phyloP scores from a whole-genome alignment of 2,113 vertebrate genomes.

The Pterocles burchelli region DNA sequence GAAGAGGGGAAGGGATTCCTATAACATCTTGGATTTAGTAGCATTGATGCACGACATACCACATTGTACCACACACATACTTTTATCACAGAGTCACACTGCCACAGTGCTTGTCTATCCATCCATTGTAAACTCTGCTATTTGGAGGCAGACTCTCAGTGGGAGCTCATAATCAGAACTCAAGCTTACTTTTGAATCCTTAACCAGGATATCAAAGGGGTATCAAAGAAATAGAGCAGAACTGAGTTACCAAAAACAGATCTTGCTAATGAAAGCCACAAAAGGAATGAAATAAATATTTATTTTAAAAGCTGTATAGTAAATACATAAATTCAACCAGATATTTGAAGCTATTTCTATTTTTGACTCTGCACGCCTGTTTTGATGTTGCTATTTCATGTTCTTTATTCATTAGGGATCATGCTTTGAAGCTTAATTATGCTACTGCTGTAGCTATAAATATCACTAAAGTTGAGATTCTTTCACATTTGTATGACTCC shows the following conservation, averaged over 20 bases:
- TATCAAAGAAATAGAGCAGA: not conserved
- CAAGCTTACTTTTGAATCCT: not conserved
- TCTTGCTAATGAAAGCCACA: not conserved
- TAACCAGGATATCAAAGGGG: not conserved
- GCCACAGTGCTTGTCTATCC: not conserved
- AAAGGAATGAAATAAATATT: not conserved
- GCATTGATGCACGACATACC: not conserved
- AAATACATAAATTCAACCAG: not conserved
- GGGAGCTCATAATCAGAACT: not conserved
- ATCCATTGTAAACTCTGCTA: not conserved
- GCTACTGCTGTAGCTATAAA: not conserved
- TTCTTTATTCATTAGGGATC: not conserved
- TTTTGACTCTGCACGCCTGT: not conserved
- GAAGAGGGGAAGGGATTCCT: not conserved
- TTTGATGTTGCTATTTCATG: not conserved
- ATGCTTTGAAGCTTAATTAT: not conserved
- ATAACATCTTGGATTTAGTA: not conserved
- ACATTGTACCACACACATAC: not conserved
- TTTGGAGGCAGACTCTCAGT: not conserved
- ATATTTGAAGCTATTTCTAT: not conserved
- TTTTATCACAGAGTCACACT: not conserved
- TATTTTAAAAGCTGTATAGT: not conserved
- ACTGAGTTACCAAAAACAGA: not conserved
- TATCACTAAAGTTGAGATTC: not conserved
- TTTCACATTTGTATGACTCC: not conserved